Evolutionary conservation across 2,797 vertebrate species (phyloP).

Genomic region (Halcyon badia): DNA sequence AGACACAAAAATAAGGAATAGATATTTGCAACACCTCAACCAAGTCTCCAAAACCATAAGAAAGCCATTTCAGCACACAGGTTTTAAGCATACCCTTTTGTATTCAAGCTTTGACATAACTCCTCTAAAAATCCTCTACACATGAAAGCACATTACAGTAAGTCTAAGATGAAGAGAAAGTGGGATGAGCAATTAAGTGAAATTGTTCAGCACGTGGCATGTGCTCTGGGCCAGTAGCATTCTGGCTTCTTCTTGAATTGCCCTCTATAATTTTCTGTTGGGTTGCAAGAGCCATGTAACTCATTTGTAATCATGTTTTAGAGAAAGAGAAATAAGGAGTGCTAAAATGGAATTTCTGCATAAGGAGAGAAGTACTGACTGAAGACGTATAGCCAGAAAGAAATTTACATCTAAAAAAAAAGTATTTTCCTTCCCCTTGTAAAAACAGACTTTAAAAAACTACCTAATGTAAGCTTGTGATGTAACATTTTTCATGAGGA

Average conservation of each 20-base stretch:
- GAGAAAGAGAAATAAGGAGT: neutral
- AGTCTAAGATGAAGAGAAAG: neutral
- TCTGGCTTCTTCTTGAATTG: neutral
- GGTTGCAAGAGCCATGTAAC: neutral
- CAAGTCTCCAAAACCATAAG: neutral
- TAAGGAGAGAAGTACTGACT: neutral
- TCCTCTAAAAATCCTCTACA: neutral
- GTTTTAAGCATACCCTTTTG: neutral
- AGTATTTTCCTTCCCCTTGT: neutral
- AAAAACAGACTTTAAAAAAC: neutral
- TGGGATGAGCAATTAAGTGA: neutral
- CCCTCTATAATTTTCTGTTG: neutral
- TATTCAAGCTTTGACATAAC: neutral
- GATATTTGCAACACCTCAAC: neutral
- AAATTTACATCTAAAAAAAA: neutral
- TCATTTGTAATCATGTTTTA: neutral
- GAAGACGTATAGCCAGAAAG: neutral
- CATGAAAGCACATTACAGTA: neutral
- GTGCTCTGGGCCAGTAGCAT: neutral
- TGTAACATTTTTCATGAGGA: neutral
- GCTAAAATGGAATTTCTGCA: neutral
- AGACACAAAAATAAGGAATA: rapidly evolving
- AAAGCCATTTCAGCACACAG: neutral
- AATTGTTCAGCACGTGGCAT: neutral
- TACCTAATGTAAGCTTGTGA: neutral